phyloP scores from a whole-genome alignment of 2,797 vertebrate genomes.

The Myotis findleyi region DNA sequence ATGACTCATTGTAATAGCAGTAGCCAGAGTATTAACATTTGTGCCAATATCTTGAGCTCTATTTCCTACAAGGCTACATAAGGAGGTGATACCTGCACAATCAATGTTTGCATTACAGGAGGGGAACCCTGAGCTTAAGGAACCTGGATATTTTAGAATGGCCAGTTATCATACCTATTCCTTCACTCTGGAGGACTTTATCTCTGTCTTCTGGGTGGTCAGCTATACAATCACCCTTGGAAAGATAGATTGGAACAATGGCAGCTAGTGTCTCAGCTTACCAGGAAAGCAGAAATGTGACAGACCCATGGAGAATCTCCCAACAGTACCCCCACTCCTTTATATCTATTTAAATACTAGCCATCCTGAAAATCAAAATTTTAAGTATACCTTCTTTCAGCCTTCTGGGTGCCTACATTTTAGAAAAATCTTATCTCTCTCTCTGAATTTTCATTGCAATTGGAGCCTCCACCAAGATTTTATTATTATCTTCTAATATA shows the following conservation, averaged over 20 bases:
- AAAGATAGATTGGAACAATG: background rate
- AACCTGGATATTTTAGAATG: background rate
- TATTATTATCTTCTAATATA: conserved; percentile 21
- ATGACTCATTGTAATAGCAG: background rate
- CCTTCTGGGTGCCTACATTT: background rate
- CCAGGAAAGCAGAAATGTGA: background rate
- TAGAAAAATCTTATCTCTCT: background rate
- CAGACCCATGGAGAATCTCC: background rate
- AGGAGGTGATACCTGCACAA: background rate
- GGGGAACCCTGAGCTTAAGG: background rate
- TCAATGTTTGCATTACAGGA: background rate
- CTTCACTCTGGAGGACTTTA: background rate
- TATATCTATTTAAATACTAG: background rate
- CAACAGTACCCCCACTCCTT: background rate
- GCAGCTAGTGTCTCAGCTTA: background rate
- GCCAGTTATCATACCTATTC: background rate
- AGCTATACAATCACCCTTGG: background rate
- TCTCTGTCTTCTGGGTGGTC: background rate
- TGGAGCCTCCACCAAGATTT: background rate
- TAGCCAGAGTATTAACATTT: background rate
- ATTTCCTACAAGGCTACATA: background rate
- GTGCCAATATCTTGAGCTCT: background rate
- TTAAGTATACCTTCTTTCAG: background rate
- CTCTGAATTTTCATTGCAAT: background rate
- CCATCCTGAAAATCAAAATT: background rate